Evolutionary conservation across 1,140 invertebrate genomes (phyloP), one percentile per base, ranked within the genome.

Genomic region (Drosophila azteca): DNA sequence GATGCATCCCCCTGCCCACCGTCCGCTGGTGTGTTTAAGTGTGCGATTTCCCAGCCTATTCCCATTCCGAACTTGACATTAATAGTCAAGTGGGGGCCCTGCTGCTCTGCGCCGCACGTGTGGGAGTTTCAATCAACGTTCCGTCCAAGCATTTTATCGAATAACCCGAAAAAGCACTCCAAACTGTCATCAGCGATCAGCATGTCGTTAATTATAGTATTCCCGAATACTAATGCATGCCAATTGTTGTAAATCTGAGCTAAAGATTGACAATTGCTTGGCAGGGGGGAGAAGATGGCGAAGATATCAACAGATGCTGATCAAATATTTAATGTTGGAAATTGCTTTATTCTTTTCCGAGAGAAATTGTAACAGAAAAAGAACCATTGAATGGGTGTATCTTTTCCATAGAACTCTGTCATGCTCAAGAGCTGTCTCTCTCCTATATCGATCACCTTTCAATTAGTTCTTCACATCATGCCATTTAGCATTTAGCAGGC

Each of bases 41-140:
- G 54, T 51, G 55, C 71, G 64, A 74, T 73, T 74, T 68, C 43
- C 29, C 81, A 66, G 77, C 76, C 77, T 80, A 84, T 84, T 84
- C 77, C 58, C 72, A 65, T 75, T 67, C 48, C 78, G 82, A 85
- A 85, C 82, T 85, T 85, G 82, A 85, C 82, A 87, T 82, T 79
- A 85, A 85, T 85, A 79, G 69, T 57, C 82, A 79, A 76, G 59
- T 54, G 52, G 54, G 49, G 58, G 7, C 13, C 35, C 64, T 35
- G 48, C 22, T 24, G 7, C 13, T 26, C 64, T 20, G 48, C 22
- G 24, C 22, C 3, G 26, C 81, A 85, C 81, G 81, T 77, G 70
- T 75, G 67, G 62, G 50, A 65, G 45, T 50, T 87, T 67, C 58
- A 85, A 77, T 87, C 70, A 87, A 50, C 50, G 44, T 68, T 59